phyloP scores from a whole-genome alignment of 2,888 invertebrate species.

The Nasonia oneida region DNA sequence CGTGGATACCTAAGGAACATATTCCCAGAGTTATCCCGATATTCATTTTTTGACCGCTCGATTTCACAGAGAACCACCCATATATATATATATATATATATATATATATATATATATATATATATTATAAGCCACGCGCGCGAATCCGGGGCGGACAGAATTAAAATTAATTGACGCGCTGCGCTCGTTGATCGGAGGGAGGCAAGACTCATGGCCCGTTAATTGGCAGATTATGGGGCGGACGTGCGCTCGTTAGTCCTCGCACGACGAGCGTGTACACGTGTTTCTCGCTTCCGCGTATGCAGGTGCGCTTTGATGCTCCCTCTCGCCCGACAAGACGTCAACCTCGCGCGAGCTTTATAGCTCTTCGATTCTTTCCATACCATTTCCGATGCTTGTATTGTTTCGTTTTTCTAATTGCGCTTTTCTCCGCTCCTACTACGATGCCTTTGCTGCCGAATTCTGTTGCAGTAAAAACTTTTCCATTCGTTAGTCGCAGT shows the following conservation, averaged over 20 bases:
- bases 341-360: not conserved
- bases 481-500: not conserved
- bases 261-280: conserved; percentile 23
- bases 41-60: too few relatives aligned
- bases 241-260: conserved; percentile 50
- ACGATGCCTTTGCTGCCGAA: too few relatives aligned
- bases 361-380: not conserved
- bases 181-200: not conserved
- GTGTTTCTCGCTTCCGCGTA: not conserved
- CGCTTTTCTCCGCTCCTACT: too few relatives aligned
- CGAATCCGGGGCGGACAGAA: conserved; percentile 40
- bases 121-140: not conserved
- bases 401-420: too few relatives aligned
- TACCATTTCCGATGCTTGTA: not conserved
- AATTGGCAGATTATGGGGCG: conserved; percentile 59
- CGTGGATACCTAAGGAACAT: too few relatives aligned
- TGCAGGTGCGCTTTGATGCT: conserved; percentile 25
- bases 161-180: conserved; percentile 58
- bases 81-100: too few relatives aligned
- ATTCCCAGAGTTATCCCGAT: too few relatives aligned
- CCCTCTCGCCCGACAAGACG: not conserved
- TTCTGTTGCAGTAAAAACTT: not conserved
- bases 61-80: too few relatives aligned
- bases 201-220: conserved; percentile 51
- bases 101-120: too few relatives aligned